These are phyloP conservation scores for Chondrosia reniformis DNA, from an alignment of 37 sponge, comb jelly and placozoan genomes.

Conservation along the genomic window DNA sequence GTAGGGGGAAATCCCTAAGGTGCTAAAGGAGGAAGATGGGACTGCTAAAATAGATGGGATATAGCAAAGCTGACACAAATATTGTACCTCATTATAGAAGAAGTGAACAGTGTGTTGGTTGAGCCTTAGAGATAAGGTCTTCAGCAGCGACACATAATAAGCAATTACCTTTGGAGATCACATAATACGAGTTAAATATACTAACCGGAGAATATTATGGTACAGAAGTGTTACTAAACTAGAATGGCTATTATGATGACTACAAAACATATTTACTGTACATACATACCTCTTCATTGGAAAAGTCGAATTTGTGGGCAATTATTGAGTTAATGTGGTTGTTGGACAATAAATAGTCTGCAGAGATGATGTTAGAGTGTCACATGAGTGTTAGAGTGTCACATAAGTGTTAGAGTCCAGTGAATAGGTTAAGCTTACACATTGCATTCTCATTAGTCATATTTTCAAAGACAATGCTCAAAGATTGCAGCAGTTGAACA, in stretches of 20 bases:
- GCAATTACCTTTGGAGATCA: conserved; percentile 53
- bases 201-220: too few species aligned
- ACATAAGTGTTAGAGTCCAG: too few species aligned
- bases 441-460: conserved; percentile 94
- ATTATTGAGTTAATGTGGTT: conserved; percentile 97
- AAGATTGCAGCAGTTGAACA: conserved; percentile 94
- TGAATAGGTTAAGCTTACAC: too few species aligned
- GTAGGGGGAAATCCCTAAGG: conserved; percentile 94
- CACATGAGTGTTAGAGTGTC: too few species aligned
- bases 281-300: conserved; percentile 80
- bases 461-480: conserved; percentile 97
- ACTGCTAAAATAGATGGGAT: neutral
- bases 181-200: neutral
- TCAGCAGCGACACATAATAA: conserved; percentile 98
- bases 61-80: neutral
- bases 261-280: too few species aligned
- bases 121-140: conserved; percentile 95
- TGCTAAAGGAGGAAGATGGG: conserved; percentile 57
- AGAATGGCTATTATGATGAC: too few species aligned
- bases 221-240: too few species aligned
- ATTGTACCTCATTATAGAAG: conserved; percentile 96
- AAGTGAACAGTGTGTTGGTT: conserved; percentile 96
- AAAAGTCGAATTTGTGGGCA: conserved; percentile 91
- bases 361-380: neutral
- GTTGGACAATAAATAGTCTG: conserved; percentile 97